Base-by-base conservation (phyloP, 2,888 invertebrate species). In the Deilephila porcellus region DNA sequence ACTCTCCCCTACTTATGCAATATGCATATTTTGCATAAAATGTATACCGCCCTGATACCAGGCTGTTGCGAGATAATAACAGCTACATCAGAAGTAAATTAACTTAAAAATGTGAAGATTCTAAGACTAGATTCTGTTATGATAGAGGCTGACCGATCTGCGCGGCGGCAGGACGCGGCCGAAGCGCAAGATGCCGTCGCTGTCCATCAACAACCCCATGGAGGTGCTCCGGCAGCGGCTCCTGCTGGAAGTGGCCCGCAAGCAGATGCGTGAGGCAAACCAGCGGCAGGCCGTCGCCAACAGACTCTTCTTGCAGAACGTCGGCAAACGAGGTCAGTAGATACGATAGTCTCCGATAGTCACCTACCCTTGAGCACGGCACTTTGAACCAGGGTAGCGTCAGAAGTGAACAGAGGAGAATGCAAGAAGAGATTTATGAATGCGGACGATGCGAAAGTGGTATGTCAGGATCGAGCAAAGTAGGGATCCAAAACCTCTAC, bases 181-280 rank as follows among this genome's bases (percentile, higher is more conserved):
- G 81, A 96, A 96, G 87, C 95, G 96, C 86, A 96, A 96, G 91
- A 96, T 96, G 89, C 96, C 96, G 6, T 97, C 97, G 19, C 93
- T 98, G 80, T 98, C 98, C 78, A 98, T 98, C 91, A 97, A 97
- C 84, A 97, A 98, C 93, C 97, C 98, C 0, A 93, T 98, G 95
- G 98, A 98, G 89, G 98, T 98, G 71, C 95, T 98, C 64, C 96
- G 98, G 78, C 97, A 98, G 88, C 96, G 98, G 84, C 96, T 98
- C 70, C 90, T 98, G 78, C 92, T 98, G 80, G 98, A 98, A 92
- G 96, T 98, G 80, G 97, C 97, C 20, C 96, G 98, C 85, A 97
- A 97, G 89, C 97, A 97, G 93, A 97, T 97, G 94, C 96, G 97
- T 81, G 97, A 97, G 86, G 96, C 97, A 79, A 96, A 96, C 84